Evolutionary conservation across 2,888 invertebrate genomes (phyloP).

Genomic region (Ophion ellenae): DNA sequence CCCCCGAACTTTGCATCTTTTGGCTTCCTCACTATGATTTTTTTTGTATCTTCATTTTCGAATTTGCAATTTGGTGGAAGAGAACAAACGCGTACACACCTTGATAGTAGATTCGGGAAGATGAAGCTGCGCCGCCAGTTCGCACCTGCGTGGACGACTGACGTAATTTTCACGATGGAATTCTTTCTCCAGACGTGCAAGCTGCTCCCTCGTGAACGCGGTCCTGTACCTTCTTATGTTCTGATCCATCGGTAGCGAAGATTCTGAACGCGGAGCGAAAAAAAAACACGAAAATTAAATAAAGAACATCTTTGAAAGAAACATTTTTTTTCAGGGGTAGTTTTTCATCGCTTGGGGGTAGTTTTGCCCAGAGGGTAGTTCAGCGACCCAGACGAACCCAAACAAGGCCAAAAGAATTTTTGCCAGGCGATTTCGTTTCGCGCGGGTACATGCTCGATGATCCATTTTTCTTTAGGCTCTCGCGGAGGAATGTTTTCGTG

Average conservation of each 20-base stretch:
- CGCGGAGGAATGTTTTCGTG: background rate
- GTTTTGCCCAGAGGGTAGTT: background rate
- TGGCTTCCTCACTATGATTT: background rate
- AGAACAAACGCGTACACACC: conserved; percentile 85
- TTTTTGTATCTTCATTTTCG: background rate
- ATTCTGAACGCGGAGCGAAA: conserved; percentile 53
- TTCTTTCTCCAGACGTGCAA: conserved; percentile 96
- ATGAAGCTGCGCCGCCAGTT: conserved; percentile 95
- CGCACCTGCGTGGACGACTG: conserved; percentile 96
- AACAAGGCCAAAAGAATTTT: background rate
- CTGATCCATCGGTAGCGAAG: conserved; percentile 84
- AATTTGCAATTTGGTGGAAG: background rate
- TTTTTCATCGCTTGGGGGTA: background rate
- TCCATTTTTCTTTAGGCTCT: background rate
- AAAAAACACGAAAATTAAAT: background rate
- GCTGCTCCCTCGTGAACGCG: conserved; percentile 97
- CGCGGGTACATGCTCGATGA: background rate
- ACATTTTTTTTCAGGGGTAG: background rate
- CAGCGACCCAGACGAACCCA: background rate
- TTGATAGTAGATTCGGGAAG: conserved; percentile 99
- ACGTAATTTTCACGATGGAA: conserved; percentile 99
- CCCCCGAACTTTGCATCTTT: background rate
- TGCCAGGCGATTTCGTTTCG: background rate
- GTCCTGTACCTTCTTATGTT: conserved; percentile 96
- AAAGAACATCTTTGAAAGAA: background rate